Base-by-base conservation (phyloP, 2,797 vertebrate genomes). In the Arremon aurantiirostris region DNA sequence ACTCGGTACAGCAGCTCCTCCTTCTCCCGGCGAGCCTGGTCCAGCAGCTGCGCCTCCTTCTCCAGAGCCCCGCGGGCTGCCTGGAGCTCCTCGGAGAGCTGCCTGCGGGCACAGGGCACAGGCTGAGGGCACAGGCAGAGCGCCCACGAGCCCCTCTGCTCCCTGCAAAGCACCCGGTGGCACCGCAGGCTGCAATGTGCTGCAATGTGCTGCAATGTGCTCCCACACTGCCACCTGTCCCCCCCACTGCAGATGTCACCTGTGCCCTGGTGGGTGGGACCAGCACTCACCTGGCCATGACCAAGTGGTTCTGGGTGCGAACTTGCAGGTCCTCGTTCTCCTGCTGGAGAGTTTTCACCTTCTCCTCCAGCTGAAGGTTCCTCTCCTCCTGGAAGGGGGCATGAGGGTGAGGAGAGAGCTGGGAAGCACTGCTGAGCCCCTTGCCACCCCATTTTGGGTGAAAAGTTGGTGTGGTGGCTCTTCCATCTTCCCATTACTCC, bases 1-100 rank as follows among this genome's bases (percentile, higher is more conserved):
- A 99, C 96, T 2, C 98, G 98, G 96, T 99, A 99, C 78, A 99
- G 95, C 89, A 99, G 98, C 96, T 99, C 98, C 87, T 99, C 99
- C 77, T 99, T 99, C 90, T 99, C 99, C 26, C 97, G 98, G 75
- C 87, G 96, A 61, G 98, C 98, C 73, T 97, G 98, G 57, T 98
- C 98, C 81, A 97, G 97, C 16, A 97, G 80, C 19, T 98, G 93
- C 0, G 90, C 64, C 96, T 99, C 99, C 93, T 99, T 98, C 95
- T 99, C 98, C 94, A 99, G 97, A 3, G 98, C 97, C 88, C 95
- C 97, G 12, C 98, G 98, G 47, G 98, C 86, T 2, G 97, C 96
- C 87, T 98, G 96, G 50, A 99, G 98, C 96, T 99, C 99, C 86
- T 97, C 98, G 0, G 98, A 98, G n/a, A 99, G 94, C 89, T 99